Base-by-base conservation (phyloP, 2,797 vertebrate species). In the Smutsia gigantea region DNA sequence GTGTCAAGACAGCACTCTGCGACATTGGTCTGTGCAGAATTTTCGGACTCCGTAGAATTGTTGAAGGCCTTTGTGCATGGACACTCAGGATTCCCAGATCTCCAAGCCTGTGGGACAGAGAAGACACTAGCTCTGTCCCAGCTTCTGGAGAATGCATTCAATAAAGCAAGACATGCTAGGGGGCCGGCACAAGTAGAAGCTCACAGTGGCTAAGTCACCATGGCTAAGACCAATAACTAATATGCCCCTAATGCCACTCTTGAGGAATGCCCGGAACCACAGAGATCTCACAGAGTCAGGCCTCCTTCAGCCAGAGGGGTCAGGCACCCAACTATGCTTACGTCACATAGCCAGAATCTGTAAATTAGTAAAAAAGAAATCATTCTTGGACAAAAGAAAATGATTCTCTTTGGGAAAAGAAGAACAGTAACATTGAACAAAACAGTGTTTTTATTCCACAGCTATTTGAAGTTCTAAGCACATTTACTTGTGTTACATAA, bases 381-480 rank as follows among this genome's bases (percentile, higher is more conserved):
- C 31, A 66, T 34, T 78, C 51, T 68, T 78, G 18, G 42, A 46
- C 21, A 55, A 39, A 49, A 90, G 31, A 13, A 72, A 53, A 74
- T 4, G 25, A 37, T 57, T 83, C 27, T 82, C 4, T 78, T 51
- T 61, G 29, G 59, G 59, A 66, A 68, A 19, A 74, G 13, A 92
- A 2, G 31, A 61, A 6, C 17, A n/a, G 59, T 18, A 39, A 64
- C n/a, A 17, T 5, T 25, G 37, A 34, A 42, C 4, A 37, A 57
- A 55, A 68, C 0, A 5, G 31, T 19, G 49, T 23, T 87, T 87
- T 95, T 68, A 82, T 87, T 46, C 7, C 10, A 37, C 7, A 31
- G 18, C 34, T 74, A n/a, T 66, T 82, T 81, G 53, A 83, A 92
- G 81, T 55, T 79, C 53, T 71, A 23, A 71, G 29, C 31, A 29